These are phyloP conservation scores for Azorinus chamasolen DNA, from an alignment of 2,888 invertebrate species.

Conservation along the genomic window DNA sequence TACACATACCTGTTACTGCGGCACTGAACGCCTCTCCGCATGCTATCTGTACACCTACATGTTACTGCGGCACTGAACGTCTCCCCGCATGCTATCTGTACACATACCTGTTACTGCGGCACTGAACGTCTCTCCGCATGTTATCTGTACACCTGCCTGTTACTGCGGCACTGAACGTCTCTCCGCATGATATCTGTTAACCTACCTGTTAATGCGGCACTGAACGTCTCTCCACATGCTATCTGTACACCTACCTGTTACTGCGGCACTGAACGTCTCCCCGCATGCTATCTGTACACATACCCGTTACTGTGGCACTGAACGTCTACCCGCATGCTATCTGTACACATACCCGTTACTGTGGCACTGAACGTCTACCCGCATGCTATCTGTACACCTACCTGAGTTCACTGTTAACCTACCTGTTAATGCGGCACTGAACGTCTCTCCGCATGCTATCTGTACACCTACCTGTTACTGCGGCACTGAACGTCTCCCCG, in stretches of 20 bases:
- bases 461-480: too few relatives aligned
- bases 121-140: conserved; percentile 76
- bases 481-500: too few relatives aligned
- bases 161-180: conserved; percentile 75
- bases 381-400: conserved; percentile 69
- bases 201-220: conserved; percentile 77
- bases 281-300: conserved; percentile 72
- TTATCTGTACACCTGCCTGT: conserved; percentile 74
- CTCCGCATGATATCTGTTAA: conserved; percentile 74
- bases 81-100: too few relatives aligned
- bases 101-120: conserved; percentile 76
- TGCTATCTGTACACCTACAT: conserved; percentile 69
- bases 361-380: conserved; percentile 77
- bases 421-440: conserved; percentile 79
- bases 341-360: conserved; percentile 75
- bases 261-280: conserved; percentile 75
- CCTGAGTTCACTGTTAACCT: conserved; percentile 71
- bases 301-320: conserved; percentile 78
- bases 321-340: conserved; percentile 76
- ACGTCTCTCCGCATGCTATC: conserved; percentile 75
- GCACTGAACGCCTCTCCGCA: conserved; percentile 78
- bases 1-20: conserved; percentile 76
- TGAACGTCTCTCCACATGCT: conserved; percentile 75
- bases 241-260: conserved; percentile 77
- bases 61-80: too few relatives aligned